Conservation (phyloP, 1,140 invertebrate genomes). For the Drosophila murphyi region DNA sequence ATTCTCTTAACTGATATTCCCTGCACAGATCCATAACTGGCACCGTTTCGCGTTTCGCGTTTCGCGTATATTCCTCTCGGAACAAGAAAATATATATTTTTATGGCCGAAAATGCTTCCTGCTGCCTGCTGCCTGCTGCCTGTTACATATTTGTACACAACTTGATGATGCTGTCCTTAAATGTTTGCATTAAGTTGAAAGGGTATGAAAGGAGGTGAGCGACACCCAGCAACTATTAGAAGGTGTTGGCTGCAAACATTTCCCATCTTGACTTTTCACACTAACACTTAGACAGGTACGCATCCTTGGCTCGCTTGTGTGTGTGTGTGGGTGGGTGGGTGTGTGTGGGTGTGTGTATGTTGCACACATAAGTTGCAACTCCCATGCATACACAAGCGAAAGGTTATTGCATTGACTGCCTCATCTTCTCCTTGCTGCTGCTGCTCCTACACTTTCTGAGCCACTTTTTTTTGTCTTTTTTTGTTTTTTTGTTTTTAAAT, state of each 20-base stretch:
- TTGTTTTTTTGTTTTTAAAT: too few relatives aligned
- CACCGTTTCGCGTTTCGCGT: too few relatives aligned
- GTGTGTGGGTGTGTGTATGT: conserved; percentile 22
- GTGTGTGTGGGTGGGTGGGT: conserved; percentile 13
- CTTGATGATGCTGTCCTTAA: too few relatives aligned
- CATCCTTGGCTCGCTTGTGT: not conserved
- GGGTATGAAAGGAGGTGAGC: not conserved
- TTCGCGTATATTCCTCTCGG: too few relatives aligned
- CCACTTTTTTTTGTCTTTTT: conserved; percentile 17
- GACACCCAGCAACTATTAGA: conserved; percentile 55
- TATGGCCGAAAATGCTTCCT: too few relatives aligned
- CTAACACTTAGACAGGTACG: not conserved
- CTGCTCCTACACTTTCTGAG: conserved; percentile 9
- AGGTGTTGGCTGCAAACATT: conserved; percentile 74
- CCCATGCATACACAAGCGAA: conserved; percentile 69
- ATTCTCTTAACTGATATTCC: too few relatives aligned
- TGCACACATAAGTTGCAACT: conserved; percentile 72
- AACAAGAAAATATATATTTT: too few relatives aligned
- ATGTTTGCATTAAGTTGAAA: too few relatives aligned
- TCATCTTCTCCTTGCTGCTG: conserved; percentile 9
- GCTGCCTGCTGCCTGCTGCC: too few relatives aligned
- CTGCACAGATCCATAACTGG: too few relatives aligned
- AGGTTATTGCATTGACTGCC: conserved; percentile 51
- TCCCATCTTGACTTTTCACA: conserved; percentile 56
- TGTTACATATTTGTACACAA: too few relatives aligned